Conservation (phyloP, 2,113 vertebrate species). For the Aldabrachelys gigantea region DNA sequence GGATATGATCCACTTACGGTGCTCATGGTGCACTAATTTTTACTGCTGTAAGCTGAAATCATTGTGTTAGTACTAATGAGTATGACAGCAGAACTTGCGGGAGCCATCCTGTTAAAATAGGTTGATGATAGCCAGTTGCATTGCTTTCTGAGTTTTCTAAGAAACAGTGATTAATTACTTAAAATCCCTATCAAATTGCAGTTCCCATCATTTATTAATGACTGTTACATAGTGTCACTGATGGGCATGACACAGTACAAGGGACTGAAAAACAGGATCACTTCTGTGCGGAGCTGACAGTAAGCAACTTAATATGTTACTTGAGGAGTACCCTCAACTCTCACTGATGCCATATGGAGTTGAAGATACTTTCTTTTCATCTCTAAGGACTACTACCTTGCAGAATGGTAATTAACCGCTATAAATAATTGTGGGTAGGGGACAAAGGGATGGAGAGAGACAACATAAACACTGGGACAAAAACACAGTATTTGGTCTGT, state of each 20-base stretch:
- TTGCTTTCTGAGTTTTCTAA: background rate
- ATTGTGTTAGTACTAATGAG: accelerated
- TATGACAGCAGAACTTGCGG: background rate
- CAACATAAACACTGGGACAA: background rate
- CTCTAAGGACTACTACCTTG: background rate
- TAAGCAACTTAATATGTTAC: background rate
- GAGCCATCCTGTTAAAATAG: accelerated
- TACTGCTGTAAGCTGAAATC: background rate
- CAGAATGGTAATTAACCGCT: background rate
- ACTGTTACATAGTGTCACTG: background rate
- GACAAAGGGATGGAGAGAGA: background rate
- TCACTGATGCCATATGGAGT: background rate
- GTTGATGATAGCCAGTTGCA: background rate
- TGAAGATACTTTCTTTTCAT: background rate
- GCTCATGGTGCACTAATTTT: accelerated
- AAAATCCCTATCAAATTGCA: background rate
- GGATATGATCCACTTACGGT: background rate
- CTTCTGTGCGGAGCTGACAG: background rate
- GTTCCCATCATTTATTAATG: background rate
- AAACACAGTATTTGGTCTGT: background rate
- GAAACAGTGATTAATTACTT: accelerated
- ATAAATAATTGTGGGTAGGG: background rate
- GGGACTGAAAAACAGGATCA: background rate
- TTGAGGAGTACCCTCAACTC: background rate
- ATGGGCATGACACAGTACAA: background rate